These are phyloP conservation scores for Gadopsis bispinosus DNA, from an alignment of 2,797 vertebrate genomes.

Conservation along the genomic window DNA sequence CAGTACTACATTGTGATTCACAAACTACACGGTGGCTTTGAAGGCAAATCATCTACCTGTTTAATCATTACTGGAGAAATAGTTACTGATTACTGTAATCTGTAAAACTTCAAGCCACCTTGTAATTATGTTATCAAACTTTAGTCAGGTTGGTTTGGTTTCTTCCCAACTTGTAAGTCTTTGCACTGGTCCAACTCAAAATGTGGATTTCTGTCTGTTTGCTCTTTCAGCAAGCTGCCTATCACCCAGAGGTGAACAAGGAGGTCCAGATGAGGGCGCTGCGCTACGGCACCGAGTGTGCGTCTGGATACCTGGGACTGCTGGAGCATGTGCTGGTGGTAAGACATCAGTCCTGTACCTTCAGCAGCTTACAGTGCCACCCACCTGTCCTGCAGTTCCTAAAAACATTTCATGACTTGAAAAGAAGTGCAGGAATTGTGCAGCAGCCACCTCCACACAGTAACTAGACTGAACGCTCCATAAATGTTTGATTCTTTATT, in stretches of 20 bases:
- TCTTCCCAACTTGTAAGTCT: background rate
- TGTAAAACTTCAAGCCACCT: background rate
- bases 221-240: conserved; percentile 91
- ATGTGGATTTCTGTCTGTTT: conserved; percentile 5
- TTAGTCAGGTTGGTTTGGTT: background rate
- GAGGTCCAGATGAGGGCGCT: conserved; percentile 92
- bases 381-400: background rate
- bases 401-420: background rate
- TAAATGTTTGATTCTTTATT: no score
- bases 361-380: background rate
- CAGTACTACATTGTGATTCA: background rate
- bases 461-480: background rate
- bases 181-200: no score
- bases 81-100: background rate
- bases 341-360: conserved; percentile 68
- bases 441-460: background rate
- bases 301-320: conserved; percentile 93
- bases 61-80: background rate
- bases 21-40: background rate
- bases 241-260: conserved; percentile 91
- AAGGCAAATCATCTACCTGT: background rate
- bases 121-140: background rate
- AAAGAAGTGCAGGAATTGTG: background rate
- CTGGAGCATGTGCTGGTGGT: conserved; percentile 97
- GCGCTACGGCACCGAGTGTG: conserved; percentile 94